Evolutionary conservation across 2,888 invertebrate genomes (phyloP).

Genomic region (Perizoma flavofasciatum): DNA sequence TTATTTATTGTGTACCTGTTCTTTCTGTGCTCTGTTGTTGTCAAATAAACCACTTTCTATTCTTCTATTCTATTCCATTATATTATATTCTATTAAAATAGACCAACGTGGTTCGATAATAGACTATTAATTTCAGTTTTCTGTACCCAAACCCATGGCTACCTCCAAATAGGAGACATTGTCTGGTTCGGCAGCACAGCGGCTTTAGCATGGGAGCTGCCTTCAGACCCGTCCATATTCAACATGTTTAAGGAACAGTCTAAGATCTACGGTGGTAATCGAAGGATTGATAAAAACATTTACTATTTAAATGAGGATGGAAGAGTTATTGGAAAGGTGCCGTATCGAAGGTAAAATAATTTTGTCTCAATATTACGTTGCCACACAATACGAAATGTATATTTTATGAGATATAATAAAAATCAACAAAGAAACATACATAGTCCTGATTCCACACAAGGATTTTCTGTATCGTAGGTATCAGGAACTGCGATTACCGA

Average conservation of each 20-base stretch:
- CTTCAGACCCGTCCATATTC: constrained; percentile 80
- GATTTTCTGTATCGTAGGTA: too few relatives aligned
- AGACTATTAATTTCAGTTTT: constrained; percentile 50
- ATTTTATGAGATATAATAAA: too few relatives aligned
- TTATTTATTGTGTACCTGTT: too few relatives aligned
- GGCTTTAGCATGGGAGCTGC: constrained; percentile 90
- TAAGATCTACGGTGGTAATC: constrained; percentile 45
- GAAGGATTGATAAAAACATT: constrained; percentile 60
- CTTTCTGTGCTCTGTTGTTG: too few relatives aligned
- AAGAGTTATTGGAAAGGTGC: constrained; percentile 60
- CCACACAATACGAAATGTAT: too few relatives aligned
- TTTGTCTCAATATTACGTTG: not conserved
- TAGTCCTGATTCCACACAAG: too few relatives aligned
- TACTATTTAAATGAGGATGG: constrained; percentile 67
- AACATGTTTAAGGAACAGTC: constrained; percentile 53
- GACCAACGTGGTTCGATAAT: too few relatives aligned
- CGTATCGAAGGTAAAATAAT: constrained; percentile 61
- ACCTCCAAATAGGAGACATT: constrained; percentile 81
- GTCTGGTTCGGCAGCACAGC: constrained; percentile 90
- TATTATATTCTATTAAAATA: too few relatives aligned
- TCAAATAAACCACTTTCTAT: too few relatives aligned
- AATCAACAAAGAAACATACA: too few relatives aligned
- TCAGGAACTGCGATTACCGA: too few relatives aligned
- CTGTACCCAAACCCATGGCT: constrained; percentile 85
- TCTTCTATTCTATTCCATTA: too few relatives aligned